Evolutionary conservation across 1,140 invertebrate genomes (phyloP).

Genomic region (Bacillus rossius): DNA sequence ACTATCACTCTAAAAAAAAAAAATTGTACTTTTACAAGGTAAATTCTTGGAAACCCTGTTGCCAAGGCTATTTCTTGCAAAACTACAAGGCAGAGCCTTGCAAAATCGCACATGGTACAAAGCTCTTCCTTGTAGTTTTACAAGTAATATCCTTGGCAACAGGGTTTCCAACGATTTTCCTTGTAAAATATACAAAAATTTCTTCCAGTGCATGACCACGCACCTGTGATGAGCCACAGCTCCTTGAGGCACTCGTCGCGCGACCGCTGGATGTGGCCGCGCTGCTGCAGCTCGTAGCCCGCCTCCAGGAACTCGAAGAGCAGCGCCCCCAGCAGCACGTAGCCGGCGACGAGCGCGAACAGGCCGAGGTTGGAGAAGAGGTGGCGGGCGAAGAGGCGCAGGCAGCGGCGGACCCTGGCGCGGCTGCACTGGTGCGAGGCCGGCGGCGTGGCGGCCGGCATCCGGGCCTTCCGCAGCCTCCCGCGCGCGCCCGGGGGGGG

Average conservation of each 20-base stretch:
- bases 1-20: no score
- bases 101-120: no score
- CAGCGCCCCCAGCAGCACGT: conserved; percentile 17
- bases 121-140: no score
- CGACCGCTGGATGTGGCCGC: conserved; percentile 6
- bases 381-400: conserved; percentile 1
- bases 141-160: no score
- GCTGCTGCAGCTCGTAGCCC: conserved; percentile 11
- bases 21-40: no score
- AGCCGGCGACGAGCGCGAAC: conserved; percentile 12
- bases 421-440: neutral
- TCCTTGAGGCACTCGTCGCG: conserved; percentile 16
- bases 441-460: conserved; percentile 5
- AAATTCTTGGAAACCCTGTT: no score
- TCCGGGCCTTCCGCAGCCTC: neutral
- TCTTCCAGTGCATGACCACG: no score
- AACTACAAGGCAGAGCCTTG: no score
- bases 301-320: conserved; percentile 18
- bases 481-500: neutral
- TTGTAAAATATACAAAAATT: no score
- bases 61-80: no score
- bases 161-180: no score
- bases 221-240: conserved; percentile 20
- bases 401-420: conserved; percentile 4
- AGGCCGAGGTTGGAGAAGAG: conserved; percentile 10